Evolutionary conservation across 1,140 invertebrate genomes (phyloP).

Genomic region (Apis dorsata): DNA sequence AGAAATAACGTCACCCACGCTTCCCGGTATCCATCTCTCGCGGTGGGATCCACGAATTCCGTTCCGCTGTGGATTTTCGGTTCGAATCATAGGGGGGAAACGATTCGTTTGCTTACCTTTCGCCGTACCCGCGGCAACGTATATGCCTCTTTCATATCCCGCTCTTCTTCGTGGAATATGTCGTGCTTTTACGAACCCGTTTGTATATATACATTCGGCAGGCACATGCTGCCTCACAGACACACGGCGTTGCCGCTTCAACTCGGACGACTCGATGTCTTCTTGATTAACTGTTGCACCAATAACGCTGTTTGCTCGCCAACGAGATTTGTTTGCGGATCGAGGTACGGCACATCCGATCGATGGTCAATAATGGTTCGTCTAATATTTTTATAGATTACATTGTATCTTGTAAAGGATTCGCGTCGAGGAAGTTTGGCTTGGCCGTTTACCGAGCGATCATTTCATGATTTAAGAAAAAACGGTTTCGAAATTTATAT

Average conservation of each 20-base stretch:
- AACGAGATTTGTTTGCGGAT: neutral
- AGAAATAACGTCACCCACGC: constrained; percentile 58
- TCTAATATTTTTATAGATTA: neutral
- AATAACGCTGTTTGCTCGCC: constrained; percentile 23
- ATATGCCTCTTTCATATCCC: constrained; percentile 62
- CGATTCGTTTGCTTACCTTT: constrained; percentile 62
- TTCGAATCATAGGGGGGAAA: constrained; percentile 46
- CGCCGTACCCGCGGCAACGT: constrained; percentile 34
- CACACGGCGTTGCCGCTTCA: constrained; percentile 12
- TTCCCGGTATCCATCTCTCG: constrained; percentile 48
- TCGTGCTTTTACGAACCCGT: constrained; percentile 60
- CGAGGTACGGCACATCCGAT: neutral
- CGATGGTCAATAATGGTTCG: neutral
- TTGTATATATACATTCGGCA: constrained; percentile 60
- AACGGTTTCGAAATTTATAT: neutral
- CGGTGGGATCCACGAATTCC: constrained; percentile 42
- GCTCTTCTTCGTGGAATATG: constrained; percentile 61
- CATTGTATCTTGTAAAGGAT: neutral
- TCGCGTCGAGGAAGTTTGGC: neutral
- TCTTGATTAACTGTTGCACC: constrained; percentile 39
- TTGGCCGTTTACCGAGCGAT: neutral
- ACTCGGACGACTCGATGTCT: neutral
- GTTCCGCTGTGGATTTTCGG: constrained; percentile 44
- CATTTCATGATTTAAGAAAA: neutral
- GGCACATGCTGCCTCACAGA: constrained; percentile 27